Base-by-base conservation (phyloP, 2,113 vertebrate genomes). In the Vulpes vulpes region DNA sequence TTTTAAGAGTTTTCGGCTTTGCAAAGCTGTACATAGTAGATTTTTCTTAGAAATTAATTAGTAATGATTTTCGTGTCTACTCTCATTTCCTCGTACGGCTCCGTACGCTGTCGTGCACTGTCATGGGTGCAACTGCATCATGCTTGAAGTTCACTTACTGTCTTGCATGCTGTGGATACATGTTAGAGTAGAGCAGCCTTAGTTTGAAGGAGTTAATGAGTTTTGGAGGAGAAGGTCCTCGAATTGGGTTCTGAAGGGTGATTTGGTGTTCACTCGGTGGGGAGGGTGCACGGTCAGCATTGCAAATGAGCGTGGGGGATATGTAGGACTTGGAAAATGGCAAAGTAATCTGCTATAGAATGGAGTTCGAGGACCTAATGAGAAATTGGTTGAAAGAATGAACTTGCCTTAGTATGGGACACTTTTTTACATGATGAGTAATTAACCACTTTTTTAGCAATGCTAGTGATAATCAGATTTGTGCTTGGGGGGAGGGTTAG, bases 11-110 rank as follows among this genome's bases (percentile, higher is more conserved):
- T 84, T 95, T 94, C 88, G 55, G 30, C 73, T 88, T 93, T 95
- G 65, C 22, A 38, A 23, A 71, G 27, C 85, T 94, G 65, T 85
- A 81, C 78, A 55, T 89, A 69, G 30, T 55, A 35, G 53, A 59
- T 32, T 85, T 96, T 83, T n/a, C 20, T 91, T 85, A 94, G 79
- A 84, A 83, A 69, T 79, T 74, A 80, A 80, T 85, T 89, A 65
- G 55, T 91, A 85, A 17, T 94, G 27, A 23, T 79, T 95, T 94
- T 89, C 32, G 71, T 59, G 8, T 80, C 91, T 79, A 65, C 32
- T 91, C 20, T 69, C 12, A 60, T 55, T 67, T 95, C 53, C 71
- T 92, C 65, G 53, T 87, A 55, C 7, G 62, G 25, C 87, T 76
- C 79, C 79, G 9, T 92, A 79, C 43, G 51, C 25, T 78, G 74